Base-by-base conservation (phyloP, 2,113 vertebrate species). In the Petroica traversi region DNA sequence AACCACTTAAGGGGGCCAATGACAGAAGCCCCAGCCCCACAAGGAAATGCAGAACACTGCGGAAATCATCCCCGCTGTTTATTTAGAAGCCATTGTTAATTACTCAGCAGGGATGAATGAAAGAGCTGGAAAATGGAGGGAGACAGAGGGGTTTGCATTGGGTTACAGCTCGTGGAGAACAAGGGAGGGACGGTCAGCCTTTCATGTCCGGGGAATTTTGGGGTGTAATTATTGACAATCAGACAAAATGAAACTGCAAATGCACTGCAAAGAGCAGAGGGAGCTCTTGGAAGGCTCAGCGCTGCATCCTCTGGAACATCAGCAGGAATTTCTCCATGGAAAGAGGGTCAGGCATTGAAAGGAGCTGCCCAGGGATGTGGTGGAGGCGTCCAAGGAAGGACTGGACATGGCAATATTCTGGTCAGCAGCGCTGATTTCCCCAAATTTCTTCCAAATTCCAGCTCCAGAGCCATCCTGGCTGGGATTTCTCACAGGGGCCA, bases 21-120 rank as follows among this genome's bases (percentile, higher is more conserved):
- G 93, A 93, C 96, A 97, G 97, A 95, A 95, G 87, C 69, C 85
- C 68, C 80, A 94, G 88, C 61, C 91, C 91, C 75, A 77, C 95
- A 97, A 97, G 85, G 51, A 96, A 97, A 95, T 92, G 96, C 91
- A 93, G 95, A 96, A 91, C 91, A 92, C 95, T 98, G 98, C 48
- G 92, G 97, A 98, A 99, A 98, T 98, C 97, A 98, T 97, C 95
- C 96, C 80, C 91, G 54, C 84, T 99, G 99, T 99, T 99, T 99
- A 99, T 98, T 98, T 98, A 97, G 96, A 97, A 98, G 98, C 98
- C 98, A 98, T 92, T 98, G 98, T 96, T 98, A 98, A 99, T 99
- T 99, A 98, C 97, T 96, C 87, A 51, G 73, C 79, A 59, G 74
- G 48, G 71, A 92, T 76, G 94, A 97, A 97, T 95, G 92, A 97